Evolutionary conservation across 2,797 vertebrate species (phyloP).

Genomic region (Anguilla marmorata): DNA sequence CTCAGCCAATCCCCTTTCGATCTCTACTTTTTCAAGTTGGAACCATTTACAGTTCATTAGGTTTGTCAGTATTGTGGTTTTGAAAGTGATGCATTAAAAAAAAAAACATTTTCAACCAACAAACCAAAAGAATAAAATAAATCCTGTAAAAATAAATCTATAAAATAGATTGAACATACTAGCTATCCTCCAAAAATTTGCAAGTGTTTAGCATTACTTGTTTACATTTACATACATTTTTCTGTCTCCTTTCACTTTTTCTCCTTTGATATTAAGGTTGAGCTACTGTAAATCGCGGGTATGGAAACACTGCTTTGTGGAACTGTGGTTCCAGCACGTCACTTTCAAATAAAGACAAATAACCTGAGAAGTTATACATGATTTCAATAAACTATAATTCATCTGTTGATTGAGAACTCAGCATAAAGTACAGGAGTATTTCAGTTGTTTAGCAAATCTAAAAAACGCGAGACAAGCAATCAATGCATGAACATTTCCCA

Average conservation of each 20-base stretch:
- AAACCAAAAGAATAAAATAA: background rate
- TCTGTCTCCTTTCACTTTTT: constrained; percentile 57
- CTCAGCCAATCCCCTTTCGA: background rate
- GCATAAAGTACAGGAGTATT: background rate
- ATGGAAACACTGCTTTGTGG: constrained; percentile 45
- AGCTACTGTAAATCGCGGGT: constrained; percentile 39
- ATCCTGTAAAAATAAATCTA: background rate
- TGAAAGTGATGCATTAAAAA: background rate
- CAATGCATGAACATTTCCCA: constrained; percentile 3
- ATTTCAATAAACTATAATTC: constrained; percentile 47
- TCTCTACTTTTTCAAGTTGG: background rate
- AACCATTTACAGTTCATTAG: background rate
- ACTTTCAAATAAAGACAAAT: constrained; percentile 36
- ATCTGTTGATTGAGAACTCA: constrained; percentile 46
- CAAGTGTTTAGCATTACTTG: constrained; percentile 30
- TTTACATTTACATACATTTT: constrained; percentile 66
- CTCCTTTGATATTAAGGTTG: constrained; percentile 50
- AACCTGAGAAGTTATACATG: constrained; percentile 71
- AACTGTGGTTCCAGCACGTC: constrained; percentile 9
- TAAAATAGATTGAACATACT: background rate
- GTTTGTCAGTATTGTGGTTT: background rate
- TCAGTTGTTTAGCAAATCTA: background rate
- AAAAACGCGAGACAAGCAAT: background rate
- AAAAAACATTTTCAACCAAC: background rate
- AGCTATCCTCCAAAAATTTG: constrained; percentile 39